Evolutionary conservation across 2,888 invertebrate genomes (phyloP).

Genomic region (Drosophila recens): DNA sequence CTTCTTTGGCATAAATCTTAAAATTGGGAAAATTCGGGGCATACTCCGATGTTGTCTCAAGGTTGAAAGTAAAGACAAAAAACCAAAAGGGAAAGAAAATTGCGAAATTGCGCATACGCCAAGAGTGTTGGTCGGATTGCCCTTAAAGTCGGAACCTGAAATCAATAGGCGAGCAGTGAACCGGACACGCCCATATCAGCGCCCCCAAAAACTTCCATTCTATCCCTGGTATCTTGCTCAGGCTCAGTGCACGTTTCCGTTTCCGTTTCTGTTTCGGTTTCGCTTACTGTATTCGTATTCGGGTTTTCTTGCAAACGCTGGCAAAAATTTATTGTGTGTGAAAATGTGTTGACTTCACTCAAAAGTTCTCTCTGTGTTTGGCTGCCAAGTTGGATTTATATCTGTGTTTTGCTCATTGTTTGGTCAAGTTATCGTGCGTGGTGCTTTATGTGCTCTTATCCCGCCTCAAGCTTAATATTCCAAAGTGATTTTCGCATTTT

Average conservation of each 20-base stretch:
- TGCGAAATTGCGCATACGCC: constrained; percentile 46
- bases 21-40: constrained; percentile 33
- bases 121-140: constrained; percentile 20
- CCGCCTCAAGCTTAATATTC: constrained; percentile 45
- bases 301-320: constrained; percentile 63
- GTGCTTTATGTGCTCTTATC: constrained; percentile 59
- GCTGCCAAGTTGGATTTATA: constrained; percentile 74
- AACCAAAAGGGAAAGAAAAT: constrained; percentile 6
- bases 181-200: constrained; percentile 50
- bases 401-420: constrained; percentile 63
- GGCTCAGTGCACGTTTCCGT: constrained; percentile 42
- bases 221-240: constrained; percentile 3
- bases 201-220: background rate
- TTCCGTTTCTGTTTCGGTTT: constrained; percentile 45
- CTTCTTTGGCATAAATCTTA: constrained; percentile 73
- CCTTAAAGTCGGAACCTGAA: constrained; percentile 48
- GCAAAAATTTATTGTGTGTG: constrained; percentile 81
- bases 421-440: constrained; percentile 77
- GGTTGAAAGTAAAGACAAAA: constrained; percentile 42
- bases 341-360: constrained; percentile 81
- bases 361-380: constrained; percentile 55
- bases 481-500: constrained; percentile 70
- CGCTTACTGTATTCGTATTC: constrained; percentile 44
- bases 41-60: constrained; percentile 41
- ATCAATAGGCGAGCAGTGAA: constrained; percentile 72